Conservation (phyloP, 2,888 invertebrate genomes). For the Tuberolachnus salignus region DNA sequence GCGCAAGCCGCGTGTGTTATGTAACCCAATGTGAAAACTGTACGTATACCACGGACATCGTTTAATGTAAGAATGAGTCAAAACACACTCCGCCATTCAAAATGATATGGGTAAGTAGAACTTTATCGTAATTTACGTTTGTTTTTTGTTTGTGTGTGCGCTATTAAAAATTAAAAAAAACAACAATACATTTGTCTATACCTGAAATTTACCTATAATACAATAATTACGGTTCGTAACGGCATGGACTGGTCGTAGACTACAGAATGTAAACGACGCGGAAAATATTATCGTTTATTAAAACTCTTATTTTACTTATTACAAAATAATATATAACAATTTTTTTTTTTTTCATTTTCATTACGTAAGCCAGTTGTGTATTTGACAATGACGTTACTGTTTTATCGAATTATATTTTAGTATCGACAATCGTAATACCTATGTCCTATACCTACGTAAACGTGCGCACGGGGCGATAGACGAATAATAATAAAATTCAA, state of each 20-base stretch:
- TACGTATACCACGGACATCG: background rate
- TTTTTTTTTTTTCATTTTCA: too few species aligned
- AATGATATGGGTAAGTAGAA: constrained; percentile 51
- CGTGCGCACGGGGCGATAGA: too few species aligned
- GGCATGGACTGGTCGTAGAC: too few species aligned
- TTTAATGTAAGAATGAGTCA: constrained; percentile 25
- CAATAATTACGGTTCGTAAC: background rate
- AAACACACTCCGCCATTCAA: constrained; percentile 33
- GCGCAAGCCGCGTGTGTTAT: constrained; percentile 39
- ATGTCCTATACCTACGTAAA: too few species aligned
- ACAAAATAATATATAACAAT: too few species aligned
- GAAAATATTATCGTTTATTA: background rate
- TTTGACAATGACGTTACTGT: too few species aligned
- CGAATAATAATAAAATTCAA: too few species aligned
- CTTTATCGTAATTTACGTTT: background rate
- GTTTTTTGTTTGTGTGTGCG: too few species aligned
- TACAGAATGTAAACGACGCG: background rate
- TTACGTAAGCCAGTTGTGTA: too few species aligned
- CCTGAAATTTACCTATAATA: background rate
- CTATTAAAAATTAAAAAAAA: background rate
- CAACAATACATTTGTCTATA: background rate
- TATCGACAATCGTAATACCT: too few species aligned
- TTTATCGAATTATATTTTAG: too few species aligned
- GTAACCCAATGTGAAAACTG: constrained; percentile 26
- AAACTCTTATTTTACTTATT: too few species aligned